These are phyloP conservation scores for Phallusia fumigata DNA, from an alignment of 23 tunicate genomes.

Conservation along the genomic window DNA sequence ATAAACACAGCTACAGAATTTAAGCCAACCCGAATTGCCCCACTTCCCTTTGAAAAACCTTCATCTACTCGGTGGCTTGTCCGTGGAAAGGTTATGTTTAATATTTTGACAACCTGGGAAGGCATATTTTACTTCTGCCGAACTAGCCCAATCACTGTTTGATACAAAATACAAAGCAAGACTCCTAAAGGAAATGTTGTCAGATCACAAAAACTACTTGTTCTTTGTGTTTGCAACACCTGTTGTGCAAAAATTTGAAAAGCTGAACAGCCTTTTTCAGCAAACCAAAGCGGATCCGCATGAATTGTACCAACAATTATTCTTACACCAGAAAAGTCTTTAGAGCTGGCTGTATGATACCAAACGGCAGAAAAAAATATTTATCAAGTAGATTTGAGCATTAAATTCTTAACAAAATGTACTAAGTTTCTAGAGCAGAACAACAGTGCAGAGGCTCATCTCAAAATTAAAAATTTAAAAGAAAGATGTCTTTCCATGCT, in stretches of 20 bases:
- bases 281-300: too few relatives aligned
- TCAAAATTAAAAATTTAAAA: conserved; percentile 10
- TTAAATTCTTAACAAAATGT: conserved; percentile 34
- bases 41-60: conserved; percentile 34
- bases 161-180: conserved; percentile 36
- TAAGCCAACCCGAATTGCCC: conserved; percentile 15
- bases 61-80: conserved; percentile 50
- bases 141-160: neutral
- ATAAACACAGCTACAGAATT: conserved; percentile 27
- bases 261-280: conserved; percentile 22
- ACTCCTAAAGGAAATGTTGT: conserved; percentile 30
- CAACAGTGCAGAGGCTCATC: neutral
- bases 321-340: conserved; percentile 16
- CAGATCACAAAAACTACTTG: conserved; percentile 25
- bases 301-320: conserved; percentile 11
- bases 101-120: conserved; percentile 34
- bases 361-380: neutral
- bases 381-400: conserved; percentile 22
- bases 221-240: conserved; percentile 38
- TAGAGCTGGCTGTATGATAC: neutral
- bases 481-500: conserved; percentile 10
- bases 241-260: conserved; percentile 37
- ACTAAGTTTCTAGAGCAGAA: conserved; percentile 8
- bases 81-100: conserved; percentile 41
- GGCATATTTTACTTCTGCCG: neutral